phyloP scores from a whole-genome alignment of 2,888 invertebrate species.

The Leistus spinibarbis region DNA sequence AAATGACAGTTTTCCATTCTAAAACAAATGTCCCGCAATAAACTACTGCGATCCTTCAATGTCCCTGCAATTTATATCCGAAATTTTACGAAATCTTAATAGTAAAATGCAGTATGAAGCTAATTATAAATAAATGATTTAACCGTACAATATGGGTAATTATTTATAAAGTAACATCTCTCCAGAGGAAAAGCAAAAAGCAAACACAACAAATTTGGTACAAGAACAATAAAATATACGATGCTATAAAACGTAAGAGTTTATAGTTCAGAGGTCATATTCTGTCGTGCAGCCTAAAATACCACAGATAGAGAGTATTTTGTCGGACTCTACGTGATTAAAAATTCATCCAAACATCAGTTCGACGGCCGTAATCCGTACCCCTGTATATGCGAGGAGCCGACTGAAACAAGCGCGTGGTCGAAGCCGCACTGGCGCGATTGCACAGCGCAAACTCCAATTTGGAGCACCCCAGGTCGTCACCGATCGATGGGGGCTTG shows the following conservation, averaged over 20 bases:
- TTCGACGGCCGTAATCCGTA: conserved; percentile 19
- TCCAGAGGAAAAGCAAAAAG: not conserved
- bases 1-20: no score
- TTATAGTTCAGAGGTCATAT: not conserved
- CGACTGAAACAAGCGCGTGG: conserved; percentile 45
- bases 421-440: conserved; percentile 54
- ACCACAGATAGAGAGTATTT: not conserved
- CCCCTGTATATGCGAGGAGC: conserved; percentile 49
- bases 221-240: not conserved
- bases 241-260: not conserved
- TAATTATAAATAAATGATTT: not conserved
- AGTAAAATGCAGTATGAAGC: not conserved
- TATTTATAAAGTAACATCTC: not conserved
- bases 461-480: conserved; percentile 41
- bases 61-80: no score
- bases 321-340: not conserved
- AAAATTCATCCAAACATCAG: not conserved
- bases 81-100: no score
- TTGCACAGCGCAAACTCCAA: conserved; percentile 56
- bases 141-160: not conserved
- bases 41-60: no score
- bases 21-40: no score
- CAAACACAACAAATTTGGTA: not conserved
- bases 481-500: conserved; percentile 49
- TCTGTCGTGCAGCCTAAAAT: not conserved